Base-by-base conservation (phyloP, 2,113 vertebrate species). In the Corythaixoides concolor region DNA sequence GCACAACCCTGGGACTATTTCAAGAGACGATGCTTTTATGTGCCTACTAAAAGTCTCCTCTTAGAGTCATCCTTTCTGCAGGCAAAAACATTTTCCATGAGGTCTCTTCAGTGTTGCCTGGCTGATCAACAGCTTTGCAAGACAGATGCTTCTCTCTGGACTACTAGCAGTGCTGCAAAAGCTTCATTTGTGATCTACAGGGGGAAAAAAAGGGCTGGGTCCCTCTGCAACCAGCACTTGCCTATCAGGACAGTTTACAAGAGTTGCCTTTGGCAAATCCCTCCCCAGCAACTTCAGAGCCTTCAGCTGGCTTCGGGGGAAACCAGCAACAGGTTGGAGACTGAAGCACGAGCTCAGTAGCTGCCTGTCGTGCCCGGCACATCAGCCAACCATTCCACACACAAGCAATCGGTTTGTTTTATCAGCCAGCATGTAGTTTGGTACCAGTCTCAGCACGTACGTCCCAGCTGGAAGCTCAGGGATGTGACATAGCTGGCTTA, bases 131-230 rank as follows among this genome's bases (percentile, higher is more conserved):
- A 72, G 68, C 26, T 81, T 53, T 88, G 59, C 50, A 85, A 85
- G 68, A 58, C 41, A 90, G 59, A 68, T 52, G 45, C 28, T 78
- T 55, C 73, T 74, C 62, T 70, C 60, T 70, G n/a, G 33, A 66
- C 66, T 59, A 21, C 37, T 16, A 52, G 49, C 11, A 55, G 32
- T 15, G n/a, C 60, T 70, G 41, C 30, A 15, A 12, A 83, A 91
- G 30, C 76, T 82, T 72, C 76, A 21, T 39, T 50, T 70, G 60
- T 17, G 20, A 67, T 58, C 49, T 53, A 24, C 13, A 28, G 17
- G 0, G 0, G 2, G 10, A 45, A 24, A 63, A 81, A 72, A 88
- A 41, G 20, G 26, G 35, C 8, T 9, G 9, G 27, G 18, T 66
- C 60, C 60, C 32, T 33, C 43, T 23, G 18, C 73, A 92, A 59